Evolutionary conservation across 2,888 invertebrate genomes (phyloP), one percentile per base, ranked within the genome.

Genomic region (Galerucella nymphaeae): DNA sequence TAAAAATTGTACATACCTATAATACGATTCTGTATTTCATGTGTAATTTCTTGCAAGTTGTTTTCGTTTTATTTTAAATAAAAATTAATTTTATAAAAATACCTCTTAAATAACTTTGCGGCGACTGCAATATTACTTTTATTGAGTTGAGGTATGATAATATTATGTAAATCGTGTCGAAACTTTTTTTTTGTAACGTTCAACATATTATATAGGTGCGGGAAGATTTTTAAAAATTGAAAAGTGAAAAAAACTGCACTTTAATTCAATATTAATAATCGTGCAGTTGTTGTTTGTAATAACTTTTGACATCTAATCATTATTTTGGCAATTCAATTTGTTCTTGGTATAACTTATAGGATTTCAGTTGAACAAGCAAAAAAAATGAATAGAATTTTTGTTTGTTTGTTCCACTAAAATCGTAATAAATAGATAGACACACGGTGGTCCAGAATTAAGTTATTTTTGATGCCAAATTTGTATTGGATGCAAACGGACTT

Each of bases 1-100:
- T 80, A 81, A 82, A 82, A 79, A 53, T 53, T 84, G 82, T 83
- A 82, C 80, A 81, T 82, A 83, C 16, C 53, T 76, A 79, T 79
- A 76, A 75, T 67, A 66, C 72, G 38, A 66, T 74, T 66, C 8
- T 66, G 64, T 74, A 53, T 50, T 68, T 64, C 55, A 62, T 53
- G 41, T 68, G 66, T 71, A 50, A 48, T 70, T 70, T 66, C 48
- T 65, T 53, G 61, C 1, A 57, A 61, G 30, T 68, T 68, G 55
- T 53, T 53, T 67, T 45, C 16, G 57, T 48, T 53, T 58, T 72
- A 71, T 66, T 16, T 55, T 55, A 14, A 38, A 71, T 73, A 72
- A 75, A 30, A 23, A 55, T 55, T 55, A 45, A 55, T 61, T 53
- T 50, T 55, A 53, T 53, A 10, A 53, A 38, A 53, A 18, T 16